phyloP scores from a whole-genome alignment of 2,888 invertebrate species.

The Hipparchia semele region DNA sequence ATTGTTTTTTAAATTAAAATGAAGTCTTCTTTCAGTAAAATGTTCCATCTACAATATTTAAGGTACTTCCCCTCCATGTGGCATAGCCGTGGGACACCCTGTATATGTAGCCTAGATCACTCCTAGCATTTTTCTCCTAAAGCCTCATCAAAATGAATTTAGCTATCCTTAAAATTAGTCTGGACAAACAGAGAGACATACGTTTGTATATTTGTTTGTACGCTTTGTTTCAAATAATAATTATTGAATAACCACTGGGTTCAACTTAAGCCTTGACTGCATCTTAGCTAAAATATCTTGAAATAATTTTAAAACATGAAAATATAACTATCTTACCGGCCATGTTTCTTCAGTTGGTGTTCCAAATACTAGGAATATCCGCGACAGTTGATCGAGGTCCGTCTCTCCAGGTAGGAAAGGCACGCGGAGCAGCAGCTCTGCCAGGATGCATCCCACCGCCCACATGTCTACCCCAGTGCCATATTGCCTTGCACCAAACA shows the following conservation, averaged over 20 bases:
- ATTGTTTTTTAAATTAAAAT: too few species aligned
- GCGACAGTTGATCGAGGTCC: slow-evolving; percentile 97
- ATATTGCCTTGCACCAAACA: slow-evolving; percentile 98
- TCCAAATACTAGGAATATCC: slow-evolving; percentile 97
- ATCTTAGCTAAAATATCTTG: not conserved
- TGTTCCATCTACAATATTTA: too few species aligned
- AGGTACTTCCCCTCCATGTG: too few species aligned
- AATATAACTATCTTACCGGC: slow-evolving; percentile 85
- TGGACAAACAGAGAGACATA: too few species aligned
- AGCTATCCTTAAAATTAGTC: too few species aligned
- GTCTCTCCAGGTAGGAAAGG: slow-evolving; percentile 98
- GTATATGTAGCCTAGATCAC: too few species aligned
- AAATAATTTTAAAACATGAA: too few species aligned
- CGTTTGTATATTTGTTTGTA: too few species aligned
- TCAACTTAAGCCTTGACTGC: not conserved
- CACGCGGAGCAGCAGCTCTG: slow-evolving; percentile 94
- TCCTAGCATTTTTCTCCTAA: too few species aligned
- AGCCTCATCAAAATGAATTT: too few species aligned
- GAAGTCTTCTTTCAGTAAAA: too few species aligned
- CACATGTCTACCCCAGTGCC: slow-evolving; percentile 99
- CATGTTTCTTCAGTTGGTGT: slow-evolving; percentile 96
- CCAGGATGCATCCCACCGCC: slow-evolving; percentile 99
- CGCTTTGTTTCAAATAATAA: not conserved
- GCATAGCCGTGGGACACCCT: too few species aligned
- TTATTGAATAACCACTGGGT: not conserved